Evolutionary conservation across 92 coral and sea anemone species (phyloP), one percentile per base, ranked within the genome.

Genomic region (Porites cylindrica): DNA sequence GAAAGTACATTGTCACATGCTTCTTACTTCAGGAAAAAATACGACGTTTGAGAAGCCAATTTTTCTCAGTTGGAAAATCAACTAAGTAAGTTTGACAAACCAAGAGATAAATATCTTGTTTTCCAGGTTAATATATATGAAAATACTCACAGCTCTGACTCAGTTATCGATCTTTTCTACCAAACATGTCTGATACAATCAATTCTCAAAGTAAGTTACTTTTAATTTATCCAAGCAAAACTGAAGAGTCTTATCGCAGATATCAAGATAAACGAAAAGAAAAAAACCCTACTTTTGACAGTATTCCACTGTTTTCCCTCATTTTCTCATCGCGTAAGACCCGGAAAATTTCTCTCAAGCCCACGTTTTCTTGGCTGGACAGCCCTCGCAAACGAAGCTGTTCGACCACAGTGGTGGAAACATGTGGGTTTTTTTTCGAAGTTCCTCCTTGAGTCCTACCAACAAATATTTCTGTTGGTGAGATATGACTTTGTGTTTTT

Each of bases 201-300:
- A 82, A 63, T 59, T 52, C 71, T 8, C 84, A 19, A 58, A 80
- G 54, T 80, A 80, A 66, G 75, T 69, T 54, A 17, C 68, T 65
- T 56, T 53, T 51, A 32, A 81, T n/a, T 82, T 70, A 82, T 70
- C 86, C 70, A 59, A 26, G 19, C 65, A 77, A 81, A 54, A 26
- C 77, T 82, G 59, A 82, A 70, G 86, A 38, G 78, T 32, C 65
- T 82, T 82, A 82, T 82, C 86, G 16, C 21, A 10, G 77, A n/a
- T 32, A 13, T 70, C 13, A 70, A 53, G 85, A 81, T 81, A 21
- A 21, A n/a, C 65, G 23, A 65, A 64, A 24, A 78, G 16, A 43
- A 18, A 10, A 10, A 10, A 20, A 13, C 64, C 51, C 21, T 59
- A 19, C 50, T n/a, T 4, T 20, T 9, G 59, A 16, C 12, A 21